Evolutionary conservation across 2,797 vertebrate species (phyloP).

Genomic region (Scarus forsteni): DNA sequence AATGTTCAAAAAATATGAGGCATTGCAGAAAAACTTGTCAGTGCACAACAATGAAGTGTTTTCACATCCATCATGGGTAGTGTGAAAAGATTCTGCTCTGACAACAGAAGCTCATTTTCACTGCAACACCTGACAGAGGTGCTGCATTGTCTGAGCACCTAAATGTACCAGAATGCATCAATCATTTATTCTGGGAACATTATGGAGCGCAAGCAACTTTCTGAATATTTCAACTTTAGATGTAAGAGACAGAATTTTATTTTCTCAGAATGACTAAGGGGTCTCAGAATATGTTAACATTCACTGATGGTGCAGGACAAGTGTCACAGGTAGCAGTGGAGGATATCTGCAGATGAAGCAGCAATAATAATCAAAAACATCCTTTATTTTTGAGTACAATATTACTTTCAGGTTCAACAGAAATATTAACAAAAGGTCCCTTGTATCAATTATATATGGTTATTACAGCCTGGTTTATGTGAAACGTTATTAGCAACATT

Average conservation of each 20-base stretch:
- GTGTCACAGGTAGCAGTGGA: too few species aligned
- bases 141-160: not conserved
- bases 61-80: slow-evolving; percentile 1
- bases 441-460: too few species aligned
- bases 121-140: not conserved
- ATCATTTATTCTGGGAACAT: not conserved
- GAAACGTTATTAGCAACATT: too few species aligned
- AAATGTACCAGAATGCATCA: not conserved
- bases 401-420: too few species aligned
- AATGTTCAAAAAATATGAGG: slow-evolving; percentile 15
- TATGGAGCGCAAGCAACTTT: not conserved
- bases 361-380: not conserved
- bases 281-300: not conserved
- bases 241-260: not conserved
- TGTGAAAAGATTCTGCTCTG: slow-evolving; percentile 1
- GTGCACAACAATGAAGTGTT: slow-evolving; percentile 16
- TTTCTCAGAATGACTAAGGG: not conserved
- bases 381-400: too few species aligned
- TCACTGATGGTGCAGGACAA: too few species aligned
- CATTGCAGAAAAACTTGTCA: not conserved
- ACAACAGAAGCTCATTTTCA: slow-evolving; percentile 5
- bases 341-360: not conserved
- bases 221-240: not conserved
- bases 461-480: too few species aligned
- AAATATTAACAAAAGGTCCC: too few species aligned